These are phyloP conservation scores for Stomorhina lunata DNA, from an alignment of 2,888 invertebrate species.

Conservation along the genomic window DNA sequence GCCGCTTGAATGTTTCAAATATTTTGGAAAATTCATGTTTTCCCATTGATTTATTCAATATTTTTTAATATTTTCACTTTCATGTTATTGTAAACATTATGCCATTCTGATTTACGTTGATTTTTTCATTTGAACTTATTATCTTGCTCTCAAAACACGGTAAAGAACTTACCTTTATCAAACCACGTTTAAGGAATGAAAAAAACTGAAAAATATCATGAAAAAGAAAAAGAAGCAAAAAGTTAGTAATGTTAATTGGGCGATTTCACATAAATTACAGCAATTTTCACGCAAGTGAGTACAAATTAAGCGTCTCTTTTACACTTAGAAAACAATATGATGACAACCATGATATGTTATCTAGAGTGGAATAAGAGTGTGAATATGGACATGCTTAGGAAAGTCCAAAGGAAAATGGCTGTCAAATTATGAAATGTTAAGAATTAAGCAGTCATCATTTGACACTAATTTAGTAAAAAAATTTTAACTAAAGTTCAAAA, in stretches of 20 bases:
- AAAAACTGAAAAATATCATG: conserved; percentile 28
- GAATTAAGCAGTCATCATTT: too few species aligned
- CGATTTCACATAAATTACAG: too few species aligned
- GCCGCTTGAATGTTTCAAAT: conserved; percentile 40
- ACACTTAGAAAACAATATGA: too few species aligned
- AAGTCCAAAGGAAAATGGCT: too few species aligned
- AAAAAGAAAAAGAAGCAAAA: conserved; percentile 9
- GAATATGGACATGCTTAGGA: too few species aligned
- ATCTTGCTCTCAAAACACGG: conserved; percentile 9
- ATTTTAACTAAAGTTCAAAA: too few species aligned
- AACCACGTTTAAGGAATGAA: conserved; percentile 62
- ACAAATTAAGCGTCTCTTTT: too few species aligned
- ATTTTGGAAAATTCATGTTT: conserved; percentile 24
- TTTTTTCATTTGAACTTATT: conserved; percentile 20
- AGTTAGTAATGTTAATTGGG: conserved; percentile 6
- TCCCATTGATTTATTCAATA: not conserved
- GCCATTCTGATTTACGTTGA: not conserved
- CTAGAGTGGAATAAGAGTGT: too few species aligned
- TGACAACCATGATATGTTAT: too few species aligned
- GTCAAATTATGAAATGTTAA: too few species aligned
- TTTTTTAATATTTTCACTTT: conserved; percentile 17
- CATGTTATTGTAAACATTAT: not conserved
- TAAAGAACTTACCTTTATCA: conserved; percentile 58
- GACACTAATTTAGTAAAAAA: too few species aligned
- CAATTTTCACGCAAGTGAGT: too few species aligned